These are phyloP conservation scores for Hyperoplus immaculatus DNA, from an alignment of 2,797 vertebrate species.

Conservation along the genomic window DNA sequence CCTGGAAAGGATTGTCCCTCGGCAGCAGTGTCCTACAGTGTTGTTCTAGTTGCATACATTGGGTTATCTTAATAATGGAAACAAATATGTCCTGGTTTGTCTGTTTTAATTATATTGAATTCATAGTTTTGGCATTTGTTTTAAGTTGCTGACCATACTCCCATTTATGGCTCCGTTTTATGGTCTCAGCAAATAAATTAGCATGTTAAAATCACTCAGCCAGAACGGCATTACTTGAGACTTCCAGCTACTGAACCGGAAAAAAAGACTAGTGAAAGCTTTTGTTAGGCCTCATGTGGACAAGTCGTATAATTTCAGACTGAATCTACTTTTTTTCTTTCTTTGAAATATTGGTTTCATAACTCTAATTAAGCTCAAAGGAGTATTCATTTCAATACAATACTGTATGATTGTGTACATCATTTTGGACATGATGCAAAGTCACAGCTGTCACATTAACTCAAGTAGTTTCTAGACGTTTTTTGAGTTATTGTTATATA, in stretches of 20 bases:
- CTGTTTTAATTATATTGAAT: conserved; percentile 43
- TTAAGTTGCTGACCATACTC: conserved; percentile 27
- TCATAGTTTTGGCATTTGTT: conserved; percentile 43
- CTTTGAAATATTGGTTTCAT: not conserved
- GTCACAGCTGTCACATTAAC: not conserved
- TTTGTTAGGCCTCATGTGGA: conserved; percentile 14
- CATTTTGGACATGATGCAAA: not conserved
- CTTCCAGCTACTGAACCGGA: conserved; percentile 29
- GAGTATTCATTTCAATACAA: not conserved
- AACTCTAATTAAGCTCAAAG: not conserved
- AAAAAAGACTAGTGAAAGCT: not conserved
- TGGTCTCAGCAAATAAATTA: conserved; percentile 55
- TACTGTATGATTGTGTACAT: not conserved
- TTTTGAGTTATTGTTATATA: not conserved
- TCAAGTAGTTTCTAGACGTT: not conserved
- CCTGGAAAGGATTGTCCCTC: conserved; percentile 35
- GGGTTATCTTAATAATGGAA: conserved; percentile 12
- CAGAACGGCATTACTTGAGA: conserved; percentile 41
- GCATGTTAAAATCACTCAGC: conserved; percentile 52
- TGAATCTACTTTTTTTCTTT: not conserved
- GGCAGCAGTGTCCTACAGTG: conserved; percentile 12
- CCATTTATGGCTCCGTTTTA: conserved; percentile 51
- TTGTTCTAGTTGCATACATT: not conserved
- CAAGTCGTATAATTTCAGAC: not conserved
- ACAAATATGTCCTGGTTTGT: conserved; percentile 21